A percentile compares a stretch with the other conserved stretches of the same genome.
Evolutionary conservation across 2,113 vertebrate genomes (phyloP).

Genomic region (Silurus glanis): DNA sequence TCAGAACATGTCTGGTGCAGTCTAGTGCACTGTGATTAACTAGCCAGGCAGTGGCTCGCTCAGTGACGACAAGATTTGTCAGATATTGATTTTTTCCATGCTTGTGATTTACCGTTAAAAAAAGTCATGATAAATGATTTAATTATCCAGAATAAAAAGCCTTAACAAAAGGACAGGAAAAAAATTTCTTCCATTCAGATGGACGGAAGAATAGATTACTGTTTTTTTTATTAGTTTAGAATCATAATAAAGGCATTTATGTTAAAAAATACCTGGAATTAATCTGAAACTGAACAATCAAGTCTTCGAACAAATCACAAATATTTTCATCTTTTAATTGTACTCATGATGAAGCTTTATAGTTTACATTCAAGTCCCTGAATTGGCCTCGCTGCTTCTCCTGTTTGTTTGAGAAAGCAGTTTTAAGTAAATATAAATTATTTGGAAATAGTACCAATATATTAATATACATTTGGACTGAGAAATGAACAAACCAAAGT

Average conservation of each 20-base stretch:
- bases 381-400: background rate
- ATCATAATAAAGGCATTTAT: background rate
- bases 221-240: background rate
- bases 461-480: background rate
- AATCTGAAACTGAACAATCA: background rate
- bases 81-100: slow-evolving; percentile 4
- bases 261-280: background rate
- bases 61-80: background rate
- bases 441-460: background rate
- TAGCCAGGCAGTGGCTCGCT: background rate
- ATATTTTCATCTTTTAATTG: background rate
- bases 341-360: background rate
- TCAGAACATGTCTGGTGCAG: slow-evolving; percentile 10
- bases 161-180: background rate
- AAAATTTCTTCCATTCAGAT: background rate
- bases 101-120: background rate
- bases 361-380: background rate
- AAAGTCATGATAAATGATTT: background rate
- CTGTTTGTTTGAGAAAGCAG: background rate
- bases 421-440: background rate
- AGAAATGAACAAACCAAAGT: background rate
- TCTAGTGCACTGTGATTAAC: slow-evolving; percentile 9
- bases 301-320: too few species aligned
- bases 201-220: background rate
- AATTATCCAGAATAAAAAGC: background rate